These are phyloP conservation scores for Ursus arctos DNA, from an alignment of 2,113 vertebrate species.

Conservation along the genomic window DNA sequence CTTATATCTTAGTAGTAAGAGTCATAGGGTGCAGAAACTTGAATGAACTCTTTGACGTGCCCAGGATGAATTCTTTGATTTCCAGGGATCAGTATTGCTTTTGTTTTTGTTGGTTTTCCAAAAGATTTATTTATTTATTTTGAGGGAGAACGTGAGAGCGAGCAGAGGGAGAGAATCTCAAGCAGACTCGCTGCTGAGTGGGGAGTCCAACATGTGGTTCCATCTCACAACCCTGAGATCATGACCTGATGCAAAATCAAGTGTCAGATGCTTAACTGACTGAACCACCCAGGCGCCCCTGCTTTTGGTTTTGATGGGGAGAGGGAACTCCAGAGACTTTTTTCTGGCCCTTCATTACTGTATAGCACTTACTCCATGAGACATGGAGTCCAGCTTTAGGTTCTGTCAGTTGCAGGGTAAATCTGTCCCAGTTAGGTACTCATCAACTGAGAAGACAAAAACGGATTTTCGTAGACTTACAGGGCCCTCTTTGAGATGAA, in stretches of 20 bases:
- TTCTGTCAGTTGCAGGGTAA: neutral
- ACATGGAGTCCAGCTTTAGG: neutral
- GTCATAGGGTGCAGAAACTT: neutral
- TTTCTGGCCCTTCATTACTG: neutral
- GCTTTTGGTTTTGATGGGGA: neutral
- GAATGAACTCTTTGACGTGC: neutral
- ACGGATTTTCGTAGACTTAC: neutral
- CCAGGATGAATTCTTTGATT: neutral
- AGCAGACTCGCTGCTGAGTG: neutral
- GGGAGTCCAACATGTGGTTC: neutral
- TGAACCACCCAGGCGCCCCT: neutral
- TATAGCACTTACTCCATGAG: neutral
- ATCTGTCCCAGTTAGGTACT: neutral
- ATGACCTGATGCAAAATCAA: neutral
- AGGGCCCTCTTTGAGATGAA: neutral
- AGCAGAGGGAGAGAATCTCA: neutral
- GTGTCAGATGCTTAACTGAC: neutral
- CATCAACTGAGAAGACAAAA: neutral
- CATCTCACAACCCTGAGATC: neutral
- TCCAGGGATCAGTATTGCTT: neutral
- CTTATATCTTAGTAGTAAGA: neutral
- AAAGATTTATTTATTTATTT: neutral
- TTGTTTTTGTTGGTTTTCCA: neutral
- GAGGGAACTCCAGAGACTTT: neutral
- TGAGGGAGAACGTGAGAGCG: neutral